A percentile compares a stretch with the other conserved stretches of the same genome.
These are phyloP conservation scores for Micrastur ruficollis DNA, from an alignment of 2,797 vertebrate genomes.

Conservation along the genomic window DNA sequence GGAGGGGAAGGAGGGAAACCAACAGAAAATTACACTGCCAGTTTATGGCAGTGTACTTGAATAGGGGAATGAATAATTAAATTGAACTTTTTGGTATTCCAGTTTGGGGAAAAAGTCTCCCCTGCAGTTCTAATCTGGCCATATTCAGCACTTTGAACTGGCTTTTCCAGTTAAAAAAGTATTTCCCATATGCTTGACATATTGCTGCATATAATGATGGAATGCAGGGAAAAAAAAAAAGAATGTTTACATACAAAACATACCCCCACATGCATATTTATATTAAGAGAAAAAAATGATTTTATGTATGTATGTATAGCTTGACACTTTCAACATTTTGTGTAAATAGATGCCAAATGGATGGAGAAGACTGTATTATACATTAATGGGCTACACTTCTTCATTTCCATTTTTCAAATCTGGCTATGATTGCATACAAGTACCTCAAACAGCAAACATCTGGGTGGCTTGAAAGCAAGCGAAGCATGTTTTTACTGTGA, in stretches of 20 bases:
- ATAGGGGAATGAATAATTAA: neutral
- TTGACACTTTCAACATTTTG: constrained; percentile 9
- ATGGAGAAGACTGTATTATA: neutral
- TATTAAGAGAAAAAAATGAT: constrained; percentile 16
- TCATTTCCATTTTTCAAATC: neutral
- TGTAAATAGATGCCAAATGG: constrained; percentile 41
- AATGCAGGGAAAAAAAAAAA: neutral
- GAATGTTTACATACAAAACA: neutral
- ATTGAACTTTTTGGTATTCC: neutral
- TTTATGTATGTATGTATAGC: neutral
- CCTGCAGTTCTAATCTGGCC: neutral
- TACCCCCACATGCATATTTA: constrained; percentile 4
- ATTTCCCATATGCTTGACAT: constrained; percentile 27
- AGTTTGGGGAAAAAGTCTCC: neutral
- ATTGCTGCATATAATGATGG: neutral
- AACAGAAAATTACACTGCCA: neutral
- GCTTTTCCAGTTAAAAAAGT: neutral
- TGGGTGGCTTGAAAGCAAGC: neutral
- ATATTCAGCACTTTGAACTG: neutral
- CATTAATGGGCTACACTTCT: neutral
- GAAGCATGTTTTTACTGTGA: neutral
- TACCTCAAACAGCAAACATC: constrained; percentile 22
- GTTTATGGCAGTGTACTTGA: neutral
- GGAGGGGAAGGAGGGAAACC: neutral
- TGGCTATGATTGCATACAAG: neutral